Base-by-base conservation (phyloP, 2,888 invertebrate species). In the Ophion slaviceki region DNA sequence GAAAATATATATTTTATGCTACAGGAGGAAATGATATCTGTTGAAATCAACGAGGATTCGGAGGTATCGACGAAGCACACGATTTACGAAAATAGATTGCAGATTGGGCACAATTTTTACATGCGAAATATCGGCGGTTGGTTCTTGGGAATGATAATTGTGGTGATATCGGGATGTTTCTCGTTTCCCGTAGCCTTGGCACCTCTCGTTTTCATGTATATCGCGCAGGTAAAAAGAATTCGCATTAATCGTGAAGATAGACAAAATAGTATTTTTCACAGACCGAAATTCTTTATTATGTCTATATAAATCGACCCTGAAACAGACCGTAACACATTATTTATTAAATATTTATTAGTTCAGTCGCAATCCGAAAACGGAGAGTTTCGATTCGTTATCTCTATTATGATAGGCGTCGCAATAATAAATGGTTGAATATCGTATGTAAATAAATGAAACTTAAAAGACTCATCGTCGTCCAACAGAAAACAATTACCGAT, bases 171-270 rank as follows among this genome's bases (percentile, higher is more conserved):
- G 14, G 79, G 84, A 2, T 82, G 85, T 57, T 91, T 88, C 76
- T 88, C 91, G 0, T 89, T 88, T 62, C 87, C 87, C 57, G 88
- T 90, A 17, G 90, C 90, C 7, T 68, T 86, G 2, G 87, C 90
- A 28, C 90, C 91, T 24, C 72, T 90, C 28, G 83, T 86, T 62
- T 89, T 90, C 67, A 84, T 88, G 8, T 87, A 89, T 62, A 89
- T 90, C 53, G 87, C 87, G 14, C 86, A 88, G 88, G 90, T 89
- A 86, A 80, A 47, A 66, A 66, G 40, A 36, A 67, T 5, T 17
- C 53, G 36, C 40, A 20, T 40, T n/a, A 0, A 20, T 20, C 20
- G 8, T 17, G 20, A 53, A 53, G 3, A 47, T 4, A 5, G 5
- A 17, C 5, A 17, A 17, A 17, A 17, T 14, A 17, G 2, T 47